Conservation (phyloP, 1,140 invertebrate genomes). For the Lethocerus indicus region DNA sequence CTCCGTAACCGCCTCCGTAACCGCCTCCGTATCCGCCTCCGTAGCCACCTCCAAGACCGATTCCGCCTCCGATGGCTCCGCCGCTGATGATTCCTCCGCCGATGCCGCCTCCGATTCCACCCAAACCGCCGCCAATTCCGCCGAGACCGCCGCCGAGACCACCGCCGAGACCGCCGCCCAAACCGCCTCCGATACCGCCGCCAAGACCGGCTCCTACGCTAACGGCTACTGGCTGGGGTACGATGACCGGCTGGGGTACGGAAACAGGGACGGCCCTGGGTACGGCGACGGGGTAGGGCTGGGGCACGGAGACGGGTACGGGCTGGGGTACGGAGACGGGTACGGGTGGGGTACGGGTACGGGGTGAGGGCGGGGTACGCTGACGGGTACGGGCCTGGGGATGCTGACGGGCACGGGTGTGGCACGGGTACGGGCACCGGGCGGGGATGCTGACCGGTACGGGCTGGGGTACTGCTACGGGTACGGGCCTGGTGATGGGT, state of each 20-base stretch:
- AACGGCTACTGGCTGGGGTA: not conserved
- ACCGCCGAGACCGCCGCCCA: not conserved
- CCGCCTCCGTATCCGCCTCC: not conserved
- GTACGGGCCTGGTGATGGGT: conserved; percentile 19
- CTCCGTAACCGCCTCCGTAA: not conserved
- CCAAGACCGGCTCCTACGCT: not conserved
- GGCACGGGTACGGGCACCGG: conserved; percentile 5
- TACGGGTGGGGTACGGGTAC: conserved; percentile 19
- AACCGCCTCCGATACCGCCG: not conserved
- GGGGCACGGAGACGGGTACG: conserved; percentile 8
- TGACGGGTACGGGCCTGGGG: conserved; percentile 19
- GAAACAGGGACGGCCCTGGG: not conserved
- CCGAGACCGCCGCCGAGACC: not conserved
- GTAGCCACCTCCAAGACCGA: not conserved
- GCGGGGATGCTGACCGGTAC: conserved; percentile 7
- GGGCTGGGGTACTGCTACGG: conserved; percentile 1
- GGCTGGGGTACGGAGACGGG: conserved; percentile 8
- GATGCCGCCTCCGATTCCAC: too few species aligned
- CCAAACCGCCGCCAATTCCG: not conserved
- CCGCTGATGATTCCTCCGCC: too few species aligned
- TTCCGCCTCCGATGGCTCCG: too few species aligned
- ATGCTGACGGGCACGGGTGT: conserved; percentile 6
- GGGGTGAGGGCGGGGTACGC: conserved; percentile 23
- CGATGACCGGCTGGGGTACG: not conserved
- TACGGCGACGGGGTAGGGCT: conserved; percentile 1